phyloP scores from a whole-genome alignment of 23 tunicate species.

The Halocynthia roretzi region DNA sequence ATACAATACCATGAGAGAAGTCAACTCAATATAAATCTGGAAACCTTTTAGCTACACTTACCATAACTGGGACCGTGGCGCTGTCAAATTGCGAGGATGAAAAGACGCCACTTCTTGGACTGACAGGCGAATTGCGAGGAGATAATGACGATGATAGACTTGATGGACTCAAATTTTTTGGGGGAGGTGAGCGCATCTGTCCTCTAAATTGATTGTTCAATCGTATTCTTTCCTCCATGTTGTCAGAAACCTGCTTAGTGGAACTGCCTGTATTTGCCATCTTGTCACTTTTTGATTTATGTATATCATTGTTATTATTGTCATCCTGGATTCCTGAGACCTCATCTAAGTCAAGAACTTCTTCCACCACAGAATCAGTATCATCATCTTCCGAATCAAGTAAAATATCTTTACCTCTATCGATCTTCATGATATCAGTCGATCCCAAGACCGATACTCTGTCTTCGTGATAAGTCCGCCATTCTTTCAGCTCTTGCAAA shows the following conservation, averaged over 20 bases:
- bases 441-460: background rate
- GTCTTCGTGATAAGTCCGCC: conserved; percentile 17
- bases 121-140: conserved; percentile 11
- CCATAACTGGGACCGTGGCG: conserved; percentile 21
- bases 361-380: conserved; percentile 3
- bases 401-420: conserved; percentile 11
- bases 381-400: conserved; percentile 10
- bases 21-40: background rate
- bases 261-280: too few relatives aligned
- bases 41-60: background rate
- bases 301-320: background rate
- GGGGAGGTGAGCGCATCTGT: conserved; percentile 14
- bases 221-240: background rate
- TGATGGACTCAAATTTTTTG: conserved; percentile 18
- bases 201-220: background rate
- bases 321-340: background rate
- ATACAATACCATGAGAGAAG: background rate
- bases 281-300: too few relatives aligned
- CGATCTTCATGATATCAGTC: conserved; percentile 4
- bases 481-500: conserved; percentile 16
- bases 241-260: background rate
- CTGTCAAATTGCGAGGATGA: conserved; percentile 17
- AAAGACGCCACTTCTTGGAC: conserved; percentile 17
- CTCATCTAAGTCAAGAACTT: background rate
- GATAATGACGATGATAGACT: background rate